Evolutionary conservation across 2,797 vertebrate genomes (phyloP).

Genomic region (Liasis olivaceus): DNA sequence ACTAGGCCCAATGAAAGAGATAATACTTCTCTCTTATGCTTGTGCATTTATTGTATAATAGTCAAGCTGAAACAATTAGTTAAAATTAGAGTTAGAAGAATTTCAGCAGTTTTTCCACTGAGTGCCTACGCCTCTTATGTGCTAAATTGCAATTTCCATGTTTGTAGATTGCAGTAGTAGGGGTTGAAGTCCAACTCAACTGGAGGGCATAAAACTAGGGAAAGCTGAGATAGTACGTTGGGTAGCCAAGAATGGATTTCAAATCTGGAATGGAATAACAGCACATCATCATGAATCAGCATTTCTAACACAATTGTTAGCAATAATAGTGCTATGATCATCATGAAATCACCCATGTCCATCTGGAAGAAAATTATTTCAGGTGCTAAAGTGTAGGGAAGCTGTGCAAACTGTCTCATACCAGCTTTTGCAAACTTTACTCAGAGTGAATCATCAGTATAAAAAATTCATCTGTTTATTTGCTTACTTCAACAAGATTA

Average conservation of each 20-base stretch:
- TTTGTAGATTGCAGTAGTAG: background rate
- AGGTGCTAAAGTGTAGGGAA: conserved; percentile 17
- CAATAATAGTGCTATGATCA: conserved; percentile 23
- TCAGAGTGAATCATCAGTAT: conserved; percentile 22
- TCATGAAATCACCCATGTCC: conserved; percentile 32
- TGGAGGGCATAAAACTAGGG: background rate
- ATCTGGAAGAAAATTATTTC: conserved; percentile 19
- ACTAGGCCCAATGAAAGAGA: background rate
- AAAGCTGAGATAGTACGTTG: background rate
- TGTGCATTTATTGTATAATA: background rate
- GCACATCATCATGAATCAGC: conserved; percentile 37
- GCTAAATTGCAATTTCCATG: background rate
- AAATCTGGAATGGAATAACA: conserved; percentile 20
- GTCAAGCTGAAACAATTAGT: background rate
- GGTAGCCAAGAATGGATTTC: conserved; percentile 24
- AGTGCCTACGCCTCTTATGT: background rate
- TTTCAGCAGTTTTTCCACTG: background rate
- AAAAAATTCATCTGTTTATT: conserved; percentile 43
- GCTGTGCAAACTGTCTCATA: background rate
- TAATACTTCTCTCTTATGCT: background rate
- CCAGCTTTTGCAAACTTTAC: conserved; percentile 16
- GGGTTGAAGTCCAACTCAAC: background rate
- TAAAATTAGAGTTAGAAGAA: background rate
- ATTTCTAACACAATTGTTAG: conserved; percentile 45
- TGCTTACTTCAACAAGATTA: conserved; percentile 26